Evolutionary conservation across 2,113 vertebrate genomes (phyloP).

Genomic region (Tupaia chinensis): DNA sequence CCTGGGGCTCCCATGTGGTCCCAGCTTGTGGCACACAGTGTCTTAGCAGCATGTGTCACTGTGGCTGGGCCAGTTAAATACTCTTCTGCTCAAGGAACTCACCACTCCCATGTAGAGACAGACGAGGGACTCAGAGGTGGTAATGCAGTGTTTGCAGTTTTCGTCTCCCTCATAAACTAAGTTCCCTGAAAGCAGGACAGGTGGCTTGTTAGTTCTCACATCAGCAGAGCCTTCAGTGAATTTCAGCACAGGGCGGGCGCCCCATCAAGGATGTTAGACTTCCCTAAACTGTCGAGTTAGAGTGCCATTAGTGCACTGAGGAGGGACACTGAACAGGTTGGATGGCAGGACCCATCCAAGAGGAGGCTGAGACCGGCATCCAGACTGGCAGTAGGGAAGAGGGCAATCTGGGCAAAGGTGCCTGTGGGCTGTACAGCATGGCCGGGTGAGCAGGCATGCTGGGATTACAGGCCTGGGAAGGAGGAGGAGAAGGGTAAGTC

Average conservation of each 20-base stretch:
- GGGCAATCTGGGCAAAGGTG: not conserved
- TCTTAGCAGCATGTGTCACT: too few species aligned
- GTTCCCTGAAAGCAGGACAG: not conserved
- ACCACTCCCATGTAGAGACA: not conserved
- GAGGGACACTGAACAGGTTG: not conserved
- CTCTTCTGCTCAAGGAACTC: not conserved
- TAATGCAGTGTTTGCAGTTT: not conserved
- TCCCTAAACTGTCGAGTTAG: not conserved
- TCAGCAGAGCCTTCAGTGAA: not conserved
- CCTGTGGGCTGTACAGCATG: rapidly evolving
- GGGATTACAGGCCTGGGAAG: not conserved
- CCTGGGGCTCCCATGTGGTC: too few species aligned
- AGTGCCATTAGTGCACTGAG: rapidly evolving
- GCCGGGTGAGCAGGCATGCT: not conserved
- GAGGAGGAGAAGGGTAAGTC: not conserved
- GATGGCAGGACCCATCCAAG: not conserved
- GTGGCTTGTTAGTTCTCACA: not conserved
- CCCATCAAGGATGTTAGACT: not conserved
- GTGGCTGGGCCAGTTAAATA: too few species aligned
- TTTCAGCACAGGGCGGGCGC: not conserved
- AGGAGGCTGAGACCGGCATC: not conserved
- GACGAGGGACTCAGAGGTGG: not conserved
- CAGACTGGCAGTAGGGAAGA: not conserved
- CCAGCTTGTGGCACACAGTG: too few species aligned
- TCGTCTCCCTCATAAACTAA: not conserved